Conservation (phyloP, 2,888 invertebrate genomes). For the Enchytraeus crypticus region DNA sequence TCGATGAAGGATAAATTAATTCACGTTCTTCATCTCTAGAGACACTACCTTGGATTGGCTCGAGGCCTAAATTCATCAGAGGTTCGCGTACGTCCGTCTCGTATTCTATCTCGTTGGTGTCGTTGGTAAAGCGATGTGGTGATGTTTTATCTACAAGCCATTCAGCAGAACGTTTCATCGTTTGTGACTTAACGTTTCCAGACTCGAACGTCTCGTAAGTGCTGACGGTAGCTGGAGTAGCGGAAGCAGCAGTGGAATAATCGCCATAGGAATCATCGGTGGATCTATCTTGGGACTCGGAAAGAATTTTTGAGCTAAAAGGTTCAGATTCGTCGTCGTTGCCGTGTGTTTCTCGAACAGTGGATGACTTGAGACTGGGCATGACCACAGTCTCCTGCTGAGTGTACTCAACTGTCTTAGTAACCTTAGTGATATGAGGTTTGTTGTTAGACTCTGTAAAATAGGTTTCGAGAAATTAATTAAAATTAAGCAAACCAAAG, state of each 20-base stretch:
- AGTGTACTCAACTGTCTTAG: slow-evolving; percentile 15
- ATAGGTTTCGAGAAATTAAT: no score
- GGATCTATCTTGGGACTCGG: neutral
- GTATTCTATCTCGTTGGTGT: neutral
- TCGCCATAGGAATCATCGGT: neutral
- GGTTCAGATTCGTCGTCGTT: neutral
- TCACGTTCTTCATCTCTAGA: neutral
- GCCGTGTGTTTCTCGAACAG: neutral
- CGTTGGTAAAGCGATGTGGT: neutral
- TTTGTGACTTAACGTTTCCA: neutral
- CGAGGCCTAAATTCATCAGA: neutral
- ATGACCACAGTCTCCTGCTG: slow-evolving; percentile 9
- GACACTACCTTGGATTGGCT: neutral
- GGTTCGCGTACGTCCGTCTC: neutral
- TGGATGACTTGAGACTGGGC: neutral
- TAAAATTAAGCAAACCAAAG: no score
- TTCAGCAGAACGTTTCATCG: neutral
- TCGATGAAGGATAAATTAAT: neutral
- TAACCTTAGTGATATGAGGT: slow-evolving; percentile 7
- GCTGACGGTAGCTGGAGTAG: neutral
- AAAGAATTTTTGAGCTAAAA: neutral
- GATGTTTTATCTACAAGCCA: neutral
- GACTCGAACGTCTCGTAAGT: neutral
- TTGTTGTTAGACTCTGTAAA: slow-evolving; percentile 7
- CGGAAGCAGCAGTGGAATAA: neutral